Base-by-base conservation (phyloP, 1,140 invertebrate genomes). In the Tetramorium alpestre region DNA sequence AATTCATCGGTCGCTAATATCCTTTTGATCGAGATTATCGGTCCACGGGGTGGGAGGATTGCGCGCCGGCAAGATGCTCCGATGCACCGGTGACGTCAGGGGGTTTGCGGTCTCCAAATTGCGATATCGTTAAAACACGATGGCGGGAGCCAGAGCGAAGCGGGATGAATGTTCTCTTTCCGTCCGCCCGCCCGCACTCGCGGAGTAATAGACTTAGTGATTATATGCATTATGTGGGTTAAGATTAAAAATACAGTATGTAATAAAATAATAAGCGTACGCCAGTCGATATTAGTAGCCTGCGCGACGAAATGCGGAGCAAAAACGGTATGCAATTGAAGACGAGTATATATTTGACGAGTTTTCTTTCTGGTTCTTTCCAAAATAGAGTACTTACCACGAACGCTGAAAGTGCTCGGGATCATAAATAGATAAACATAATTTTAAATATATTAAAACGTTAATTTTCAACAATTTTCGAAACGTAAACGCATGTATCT, bases 261-360 rank as follows among this genome's bases (percentile, higher is more conserved):
- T 94, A 94, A 94, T 94, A 92, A 93, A 94, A 94, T 94, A 94
- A 94, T 94, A 94, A 94, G 93, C 93, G 92, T 89, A 93, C 80
- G 87, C 87, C 88, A 82, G 90, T 92, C 85, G 89, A 90, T 70
- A 78, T 85, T 87, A 82, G 70, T 80, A 89, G 85, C 51, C 51
- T 16, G n/a, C 18, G 18, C n/a, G 49, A 11, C 51, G 67, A 70
- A 44, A 28, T 38, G 22, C n/a, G n/a, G 38, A n/a, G 16, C 33
- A 33, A 33, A 73, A 84, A 75, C 62, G 22, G 5, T 18, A 25
- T 75, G 41, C 69, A 62, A 75, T 84, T 56, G 18, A 60, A 58
- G 7, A 49, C 41, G 41, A 62, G n/a, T 25, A 16, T 25, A 16
- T 44, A n/a, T 60, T 62, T 10, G 8, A 81, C 47, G 62, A 4